Evolutionary conservation across 1,140 invertebrate genomes (phyloP), one percentile per base, ranked within the genome.

Genomic region (Meloidogyne floridensis): DNA sequence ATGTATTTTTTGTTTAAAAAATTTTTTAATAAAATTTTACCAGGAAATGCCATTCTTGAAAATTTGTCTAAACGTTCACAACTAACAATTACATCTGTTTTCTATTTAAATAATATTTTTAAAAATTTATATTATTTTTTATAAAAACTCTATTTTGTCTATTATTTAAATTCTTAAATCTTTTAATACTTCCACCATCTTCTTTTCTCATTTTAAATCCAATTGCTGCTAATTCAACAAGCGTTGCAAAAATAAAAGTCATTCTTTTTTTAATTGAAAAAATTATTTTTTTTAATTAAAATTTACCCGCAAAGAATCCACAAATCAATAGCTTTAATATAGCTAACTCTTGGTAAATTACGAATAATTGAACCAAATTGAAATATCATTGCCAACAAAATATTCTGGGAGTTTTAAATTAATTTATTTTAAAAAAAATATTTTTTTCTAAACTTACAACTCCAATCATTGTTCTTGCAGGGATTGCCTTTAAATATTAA

Each of bases 371-470:
- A 79, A 59, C 88, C 88, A 80, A 89, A 89, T 75, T 89, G 88
- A 77, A 90, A 90, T 5, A 84, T 90, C 84, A 89, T 89, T 0
- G 88, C 88, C 65, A 90, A 81, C n/a, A 89, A 80, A 53, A 89
- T 83, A 80, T 89, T 89, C 84, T 85, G 56, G 6, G 8, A 32
- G 71, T 15, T 8, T 9, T n/a, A 15, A 56, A 80, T 18, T 15
- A 80, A 6, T 78, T 32, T 15, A 72, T 20, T 42, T n/a, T 43
- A 32, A 56, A 51, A 47, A 43, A 70, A 18, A 65, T 6, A 70
- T 56, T 32, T 32, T 32, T 32, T 32, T 6, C 47, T n/a, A 65
- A 65, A 72, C 53, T 42, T 81, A 84, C 83, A 72, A 87, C 83
- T 70, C 87, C 88, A 70, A 89, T 86, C 89, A 89, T 90, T 15